A percentile compares a stretch with the other conserved stretches of the same genome.
Conservation (phyloP, 2,888 invertebrate genomes). For the Drosophila melanosoma region DNA sequence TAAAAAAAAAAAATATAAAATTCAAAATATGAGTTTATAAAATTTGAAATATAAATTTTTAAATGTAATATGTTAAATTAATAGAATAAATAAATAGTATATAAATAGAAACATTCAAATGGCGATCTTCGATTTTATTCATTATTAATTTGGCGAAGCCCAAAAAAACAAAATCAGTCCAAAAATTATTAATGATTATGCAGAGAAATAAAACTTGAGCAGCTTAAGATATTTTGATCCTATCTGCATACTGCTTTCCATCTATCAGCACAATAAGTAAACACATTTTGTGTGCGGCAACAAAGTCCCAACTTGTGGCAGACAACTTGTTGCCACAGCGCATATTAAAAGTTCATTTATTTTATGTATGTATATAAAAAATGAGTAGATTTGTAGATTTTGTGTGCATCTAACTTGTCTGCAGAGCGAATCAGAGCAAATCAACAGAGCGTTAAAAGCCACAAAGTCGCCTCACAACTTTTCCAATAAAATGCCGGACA, state of each 20-base stretch:
- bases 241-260: neutral
- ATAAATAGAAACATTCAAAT: too few species aligned
- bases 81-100: neutral
- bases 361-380: constrained; percentile 24
- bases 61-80: constrained; percentile 1
- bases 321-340: constrained; percentile 41
- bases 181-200: neutral
- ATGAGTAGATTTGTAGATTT: constrained; percentile 50
- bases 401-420: constrained; percentile 22
- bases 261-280: constrained; percentile 1
- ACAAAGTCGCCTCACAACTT: constrained; percentile 63
- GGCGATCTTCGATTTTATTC: neutral
- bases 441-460: constrained; percentile 61
- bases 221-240: neutral
- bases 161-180: neutral
- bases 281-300: neutral
- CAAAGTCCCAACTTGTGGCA: neutral
- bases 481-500: constrained; percentile 72
- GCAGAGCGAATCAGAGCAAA: constrained; percentile 39
- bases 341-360: constrained; percentile 14
- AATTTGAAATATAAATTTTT: neutral
- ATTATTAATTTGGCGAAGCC: neutral
- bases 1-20: neutral
- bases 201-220: constrained; percentile 3
- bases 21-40: too few species aligned